phyloP scores from a whole-genome alignment of 2,888 invertebrate species.

The Acleris holmiana region DNA sequence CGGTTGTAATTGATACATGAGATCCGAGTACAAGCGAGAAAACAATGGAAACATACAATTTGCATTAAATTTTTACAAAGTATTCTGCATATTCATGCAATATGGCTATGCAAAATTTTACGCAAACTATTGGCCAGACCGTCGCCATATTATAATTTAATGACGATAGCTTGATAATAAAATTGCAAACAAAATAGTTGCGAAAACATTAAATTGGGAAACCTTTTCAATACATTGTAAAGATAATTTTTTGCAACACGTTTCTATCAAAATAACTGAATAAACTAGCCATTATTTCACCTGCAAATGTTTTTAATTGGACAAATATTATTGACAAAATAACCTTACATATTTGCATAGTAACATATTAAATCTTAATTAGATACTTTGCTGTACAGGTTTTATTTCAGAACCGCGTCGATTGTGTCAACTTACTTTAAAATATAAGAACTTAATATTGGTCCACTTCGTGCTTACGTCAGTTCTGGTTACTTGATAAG shows the following conservation, averaged over 20 bases:
- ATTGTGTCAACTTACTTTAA: background rate
- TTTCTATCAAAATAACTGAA: background rate
- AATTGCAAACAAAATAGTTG: conserved; percentile 23
- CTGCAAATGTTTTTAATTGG: too few species aligned
- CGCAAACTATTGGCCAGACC: conserved; percentile 15
- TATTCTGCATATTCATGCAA: conserved; percentile 6
- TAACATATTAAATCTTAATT: too few species aligned
- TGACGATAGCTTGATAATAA: conserved; percentile 2
- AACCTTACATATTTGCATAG: too few species aligned
- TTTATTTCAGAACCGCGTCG: too few species aligned
- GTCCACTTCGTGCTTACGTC: conserved; percentile 17
- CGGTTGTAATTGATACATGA: too few species aligned
- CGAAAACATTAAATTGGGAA: conserved; percentile 20
- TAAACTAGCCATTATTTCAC: too few species aligned
- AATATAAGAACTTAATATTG: conserved; percentile 1
- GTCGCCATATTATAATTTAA: conserved; percentile 23
- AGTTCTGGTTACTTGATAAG: conserved; percentile 20
- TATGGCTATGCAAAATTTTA: conserved; percentile 15
- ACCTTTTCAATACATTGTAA: conserved; percentile 3
- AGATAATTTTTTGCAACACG: background rate
- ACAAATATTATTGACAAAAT: too few species aligned
- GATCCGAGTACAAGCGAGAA: background rate
- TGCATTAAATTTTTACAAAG: background rate
- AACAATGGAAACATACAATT: too few species aligned
- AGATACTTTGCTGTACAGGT: too few species aligned